Percentiles rank a stretch among this genome's conserved stretches.
phyloP scores from a whole-genome alignment of 2,797 vertebrate genomes.

The Platyrinchus mystaceus region DNA sequence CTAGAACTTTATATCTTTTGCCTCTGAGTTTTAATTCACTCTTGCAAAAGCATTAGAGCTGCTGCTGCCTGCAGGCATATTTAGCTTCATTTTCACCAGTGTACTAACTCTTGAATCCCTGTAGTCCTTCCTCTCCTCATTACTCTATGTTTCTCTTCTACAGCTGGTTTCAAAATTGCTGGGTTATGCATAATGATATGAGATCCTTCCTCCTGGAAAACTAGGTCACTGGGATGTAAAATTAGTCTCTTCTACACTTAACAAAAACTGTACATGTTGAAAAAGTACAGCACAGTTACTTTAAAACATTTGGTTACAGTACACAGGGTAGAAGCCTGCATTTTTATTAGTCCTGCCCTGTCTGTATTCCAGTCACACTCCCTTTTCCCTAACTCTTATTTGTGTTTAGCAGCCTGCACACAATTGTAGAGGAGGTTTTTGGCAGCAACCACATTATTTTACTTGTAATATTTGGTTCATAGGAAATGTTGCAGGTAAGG shows the following conservation, averaged over 20 bases:
- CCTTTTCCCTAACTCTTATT: not conserved
- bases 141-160: constrained; percentile 8
- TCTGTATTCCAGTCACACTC: not conserved
- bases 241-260: not conserved
- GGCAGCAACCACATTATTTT: not conserved
- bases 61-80: not conserved
- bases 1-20: not conserved
- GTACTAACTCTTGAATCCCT: not conserved
- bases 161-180: constrained; percentile 1
- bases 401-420: not conserved
- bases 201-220: not conserved
- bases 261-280: not conserved
- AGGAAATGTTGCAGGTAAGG: not conserved
- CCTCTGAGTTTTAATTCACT: not conserved
- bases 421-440: not conserved
- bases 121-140: not conserved
- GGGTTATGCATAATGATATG: not conserved
- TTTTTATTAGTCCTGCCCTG: not conserved
- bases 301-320: not conserved
- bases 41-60: not conserved
- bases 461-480: not conserved
- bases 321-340: not conserved
- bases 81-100: not conserved
- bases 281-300: not conserved
- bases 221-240: not conserved